These are phyloP conservation scores for Acleris sparsana DNA, from an alignment of 2,888 invertebrate genomes.

Conservation along the genomic window DNA sequence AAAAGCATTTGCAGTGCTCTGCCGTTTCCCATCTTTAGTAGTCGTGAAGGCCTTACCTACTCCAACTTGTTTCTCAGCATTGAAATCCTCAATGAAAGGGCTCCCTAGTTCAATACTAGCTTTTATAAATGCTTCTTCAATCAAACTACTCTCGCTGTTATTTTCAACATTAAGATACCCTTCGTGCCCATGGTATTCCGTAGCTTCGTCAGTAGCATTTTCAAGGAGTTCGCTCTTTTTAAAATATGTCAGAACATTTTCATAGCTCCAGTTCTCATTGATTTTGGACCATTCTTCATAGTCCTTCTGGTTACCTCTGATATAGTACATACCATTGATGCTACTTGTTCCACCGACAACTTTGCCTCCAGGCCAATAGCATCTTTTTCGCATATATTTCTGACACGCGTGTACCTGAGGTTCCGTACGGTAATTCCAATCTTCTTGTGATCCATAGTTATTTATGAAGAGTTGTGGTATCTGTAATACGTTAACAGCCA, in stretches of 20 bases:
- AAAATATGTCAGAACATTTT: constrained; percentile 57
- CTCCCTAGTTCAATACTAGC: constrained; percentile 34
- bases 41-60: constrained; percentile 42
- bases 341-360: constrained; percentile 79
- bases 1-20: constrained; percentile 55
- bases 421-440: constrained; percentile 33
- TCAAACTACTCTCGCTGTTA: background rate
- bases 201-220: constrained; percentile 1
- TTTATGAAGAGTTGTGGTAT: constrained; percentile 35
- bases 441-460: constrained; percentile 31
- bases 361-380: constrained; percentile 76
- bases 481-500: constrained; percentile 25
- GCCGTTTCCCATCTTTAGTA: constrained; percentile 41
- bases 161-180: constrained; percentile 22
- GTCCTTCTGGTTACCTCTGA: constrained; percentile 70
- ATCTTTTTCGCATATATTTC: constrained; percentile 14
- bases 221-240: constrained; percentile 64
- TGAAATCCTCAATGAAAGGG: constrained; percentile 21
- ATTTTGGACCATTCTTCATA: constrained; percentile 76
- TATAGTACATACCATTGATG: constrained; percentile 78
- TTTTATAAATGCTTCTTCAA: constrained; percentile 28
- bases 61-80: constrained; percentile 40
- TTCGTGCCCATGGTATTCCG: constrained; percentile 9
- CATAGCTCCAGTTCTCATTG: constrained; percentile 74
- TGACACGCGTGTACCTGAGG: constrained; percentile 25